Evolutionary conservation across 2,113 vertebrate genomes (phyloP).

Genomic region (Rhea americana): DNA sequence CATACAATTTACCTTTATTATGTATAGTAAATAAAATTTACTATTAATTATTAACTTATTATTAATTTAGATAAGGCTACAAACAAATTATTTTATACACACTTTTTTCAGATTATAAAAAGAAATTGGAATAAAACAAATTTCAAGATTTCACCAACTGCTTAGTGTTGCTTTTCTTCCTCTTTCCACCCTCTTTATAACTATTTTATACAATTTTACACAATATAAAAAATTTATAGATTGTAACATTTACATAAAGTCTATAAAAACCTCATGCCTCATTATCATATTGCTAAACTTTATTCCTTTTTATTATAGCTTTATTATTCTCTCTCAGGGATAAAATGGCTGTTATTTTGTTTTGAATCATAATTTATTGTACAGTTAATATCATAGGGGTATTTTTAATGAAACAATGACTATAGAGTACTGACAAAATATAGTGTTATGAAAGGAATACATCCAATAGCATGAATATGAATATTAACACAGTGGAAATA

Average conservation of each 20-base stretch:
- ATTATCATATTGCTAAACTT: conserved; percentile 47
- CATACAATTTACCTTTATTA: neutral
- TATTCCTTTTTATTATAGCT: conserved; percentile 53
- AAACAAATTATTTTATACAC: neutral
- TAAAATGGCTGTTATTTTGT: conserved; percentile 40
- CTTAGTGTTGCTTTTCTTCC: neutral
- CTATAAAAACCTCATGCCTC: conserved; percentile 51
- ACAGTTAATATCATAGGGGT: conserved; percentile 28
- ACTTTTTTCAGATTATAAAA: neutral
- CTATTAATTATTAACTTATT: neutral
- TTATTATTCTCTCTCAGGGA: conserved; percentile 32
- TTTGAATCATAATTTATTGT: conserved; percentile 57
- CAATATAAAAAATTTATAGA: conserved; percentile 56
- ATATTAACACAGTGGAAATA: neutral
- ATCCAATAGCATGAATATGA: conserved; percentile 10
- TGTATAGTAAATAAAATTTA: neutral
- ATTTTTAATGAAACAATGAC: conserved; percentile 40
- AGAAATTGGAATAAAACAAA: neutral
- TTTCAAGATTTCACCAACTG: neutral
- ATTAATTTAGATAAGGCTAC: neutral
- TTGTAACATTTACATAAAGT: conserved; percentile 46
- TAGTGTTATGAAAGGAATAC: conserved; percentile 6
- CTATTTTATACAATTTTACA: conserved; percentile 30
- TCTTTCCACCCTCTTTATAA: neutral
- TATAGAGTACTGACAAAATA: conserved; percentile 49